phyloP scores from a whole-genome alignment of 1,140 invertebrate genomes.

The Platyura marginata region DNA sequence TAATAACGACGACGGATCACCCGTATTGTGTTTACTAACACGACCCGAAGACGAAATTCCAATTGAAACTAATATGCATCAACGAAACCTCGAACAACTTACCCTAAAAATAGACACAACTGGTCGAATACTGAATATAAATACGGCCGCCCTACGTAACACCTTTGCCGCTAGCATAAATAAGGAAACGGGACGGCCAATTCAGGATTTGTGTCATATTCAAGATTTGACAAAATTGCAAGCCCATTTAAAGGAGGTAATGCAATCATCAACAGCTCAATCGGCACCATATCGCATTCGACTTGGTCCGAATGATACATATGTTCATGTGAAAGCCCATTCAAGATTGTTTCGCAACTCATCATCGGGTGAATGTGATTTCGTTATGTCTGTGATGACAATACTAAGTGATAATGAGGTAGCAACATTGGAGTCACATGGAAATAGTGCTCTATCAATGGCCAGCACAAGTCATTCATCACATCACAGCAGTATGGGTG shows the following conservation, averaged over 20 bases:
- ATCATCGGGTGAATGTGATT: slow-evolving; percentile 51
- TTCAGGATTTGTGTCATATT: slow-evolving; percentile 58
- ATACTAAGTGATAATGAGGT: slow-evolving; percentile 47
- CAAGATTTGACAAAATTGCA: slow-evolving; percentile 51
- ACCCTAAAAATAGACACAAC: slow-evolving; percentile 75
- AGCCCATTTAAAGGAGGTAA: slow-evolving; percentile 55
- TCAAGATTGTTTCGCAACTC: slow-evolving; percentile 66
- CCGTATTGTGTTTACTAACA: slow-evolving; percentile 53
- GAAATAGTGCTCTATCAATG: slow-evolving; percentile 9
- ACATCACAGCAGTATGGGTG: slow-evolving; percentile 25
- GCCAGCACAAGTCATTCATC: slow-evolving; percentile 8
- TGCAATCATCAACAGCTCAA: slow-evolving; percentile 36
- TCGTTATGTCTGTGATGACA: slow-evolving; percentile 82
- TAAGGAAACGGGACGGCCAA: slow-evolving; percentile 32
- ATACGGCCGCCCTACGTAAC: slow-evolving; percentile 46
- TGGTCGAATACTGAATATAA: slow-evolving; percentile 65
- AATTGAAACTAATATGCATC: slow-evolving; percentile 36
- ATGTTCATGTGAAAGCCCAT: slow-evolving; percentile 71
- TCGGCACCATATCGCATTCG: slow-evolving; percentile 62
- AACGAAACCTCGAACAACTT: slow-evolving; percentile 63
- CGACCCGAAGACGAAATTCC: slow-evolving; percentile 59
- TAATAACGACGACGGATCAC: slow-evolving; percentile 38
- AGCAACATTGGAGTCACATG: slow-evolving; percentile 30
- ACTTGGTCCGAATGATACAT: slow-evolving; percentile 48
- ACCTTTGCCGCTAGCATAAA: slow-evolving; percentile 44